Evolutionary conservation across 2,797 vertebrate genomes (phyloP), one percentile per base, ranked within the genome.

Genomic region (Phrynocephalus vlangalii): DNA sequence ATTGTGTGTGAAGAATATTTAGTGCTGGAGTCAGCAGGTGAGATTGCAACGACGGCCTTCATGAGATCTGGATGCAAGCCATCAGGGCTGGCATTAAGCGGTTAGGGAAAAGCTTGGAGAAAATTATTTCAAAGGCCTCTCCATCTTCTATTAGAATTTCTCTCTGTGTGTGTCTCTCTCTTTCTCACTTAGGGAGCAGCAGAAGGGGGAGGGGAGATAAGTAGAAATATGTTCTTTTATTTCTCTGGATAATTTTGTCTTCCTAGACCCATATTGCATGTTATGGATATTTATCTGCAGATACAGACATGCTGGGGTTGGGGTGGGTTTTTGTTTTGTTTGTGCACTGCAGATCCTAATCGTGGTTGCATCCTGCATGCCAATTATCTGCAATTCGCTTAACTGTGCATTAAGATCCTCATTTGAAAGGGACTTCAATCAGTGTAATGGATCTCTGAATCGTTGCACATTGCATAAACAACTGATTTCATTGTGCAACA

Each of bases 1-100:
- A 90, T 94, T 94, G 92, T 93, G 88, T 90, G 93, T 86, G 73
- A 75, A 86, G 91, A 87, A 94, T 94, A 94, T 93, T 96, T 94
- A 95, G 91, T 93, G 91, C 89, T 87, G 89, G 79, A 90, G 91
- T n/a, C 88, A 90, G 94, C 91, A 96, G 95, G 92, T 96, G 90
- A 95, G 90, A 52, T 85, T 30, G 79, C 68, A 28, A 79, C 84
- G 83, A 83, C 85, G 68, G 67, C 82, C 83, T 85, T 85, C 50
- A 66, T 72, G 80, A 83, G 68, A 78, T 79, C 90, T 92, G 91
- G 89, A 86, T 88, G 60, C 87, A 83, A 66, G 75, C 90, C 78
- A 60, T 11, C 70, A 66, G 90, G 67, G 87, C 93, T 86, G 60
- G 84, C 60, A 68, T 86, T 88, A 79, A 75, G 77, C 92, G 83